Percentiles rank a stretch among this genome's conserved stretches.
Conservation (phyloP, 1,140 invertebrate genomes). For the Calliopsis andreniformis region DNA sequence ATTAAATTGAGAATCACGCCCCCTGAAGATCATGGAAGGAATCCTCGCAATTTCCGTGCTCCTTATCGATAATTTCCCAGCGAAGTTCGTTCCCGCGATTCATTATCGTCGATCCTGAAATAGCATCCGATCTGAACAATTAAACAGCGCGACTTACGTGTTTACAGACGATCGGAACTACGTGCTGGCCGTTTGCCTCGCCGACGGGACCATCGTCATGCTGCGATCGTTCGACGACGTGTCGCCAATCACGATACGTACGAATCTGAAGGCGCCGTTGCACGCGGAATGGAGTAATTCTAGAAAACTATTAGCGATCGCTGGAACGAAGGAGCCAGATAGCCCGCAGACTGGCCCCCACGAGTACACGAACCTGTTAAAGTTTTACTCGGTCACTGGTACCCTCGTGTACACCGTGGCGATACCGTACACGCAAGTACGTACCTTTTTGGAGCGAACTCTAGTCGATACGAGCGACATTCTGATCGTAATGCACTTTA, state of each 20-base stretch:
- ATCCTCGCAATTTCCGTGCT: background rate
- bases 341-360: slow-evolving; percentile 73
- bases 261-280: slow-evolving; percentile 89
- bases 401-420: slow-evolving; percentile 87
- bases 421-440: slow-evolving; percentile 89
- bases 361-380: slow-evolving; percentile 86
- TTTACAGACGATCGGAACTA: slow-evolving; percentile 82
- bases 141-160: background rate
- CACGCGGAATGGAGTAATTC: slow-evolving; percentile 98
- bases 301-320: slow-evolving; percentile 94
- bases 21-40: background rate
- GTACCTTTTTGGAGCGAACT: slow-evolving; percentile 1
- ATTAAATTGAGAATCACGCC: background rate
- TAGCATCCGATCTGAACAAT: background rate
- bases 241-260: slow-evolving; percentile 91
- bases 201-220: slow-evolving; percentile 93
- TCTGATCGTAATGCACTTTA: slow-evolving; percentile 20
- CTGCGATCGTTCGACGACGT: slow-evolving; percentile 96
- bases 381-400: slow-evolving; percentile 91
- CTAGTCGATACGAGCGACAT: background rate
- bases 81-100: background rate
- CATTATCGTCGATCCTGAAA: background rate
- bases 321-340: slow-evolving; percentile 85
- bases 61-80: background rate
- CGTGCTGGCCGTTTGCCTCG: slow-evolving; percentile 93